Evolutionary conservation across 1,140 invertebrate species (phyloP), one percentile per base, ranked within the genome.

Genomic region (Portunus trituberculatus): DNA sequence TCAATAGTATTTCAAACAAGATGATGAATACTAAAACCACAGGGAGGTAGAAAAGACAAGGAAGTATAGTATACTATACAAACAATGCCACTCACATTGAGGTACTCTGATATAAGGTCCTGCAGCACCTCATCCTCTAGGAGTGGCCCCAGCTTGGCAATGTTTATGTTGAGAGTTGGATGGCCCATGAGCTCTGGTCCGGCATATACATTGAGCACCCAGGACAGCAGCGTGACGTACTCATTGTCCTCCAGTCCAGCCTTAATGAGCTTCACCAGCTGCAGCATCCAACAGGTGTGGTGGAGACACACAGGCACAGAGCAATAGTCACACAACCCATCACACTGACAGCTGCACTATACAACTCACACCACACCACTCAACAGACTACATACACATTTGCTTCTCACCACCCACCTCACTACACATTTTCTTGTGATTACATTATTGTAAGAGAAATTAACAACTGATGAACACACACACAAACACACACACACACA

Each of bases 241-340:
- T 99, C 99, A 97, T 99, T 99, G 48, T 99, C 99, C 97, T 99
- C 98, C 46, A 99, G 97, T 0, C 98, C 98, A 96, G 98, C 98
- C 28, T 98, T 97, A 32, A 99, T 98, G 52, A 99, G 98, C 96
- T 99, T 99, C 97, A 98, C 98, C 8, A 99, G 97, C 98, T 99
- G 96, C 52, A 59, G 92, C 39, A 93, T 12, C 84, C 29, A 7
- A 76, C 16, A 52, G 88, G 48, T 39, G 20, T 16, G 32, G 10
- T 83, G 76, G 76, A 83, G 76, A 7, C 20, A n/a, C 20, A 29
- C 2, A 29, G 28, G 28, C n/a, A 14, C n/a, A 76, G 12, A 14
- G 12, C 28, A 83, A n/a, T 7, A n/a, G 20, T 83, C 4, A 83
- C 28, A 29, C 28, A n/a, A 83, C 76, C 28, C 20, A 83, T 3